phyloP scores from a whole-genome alignment of 2,113 vertebrate genomes.

The Rhinoderma darwinii region DNA sequence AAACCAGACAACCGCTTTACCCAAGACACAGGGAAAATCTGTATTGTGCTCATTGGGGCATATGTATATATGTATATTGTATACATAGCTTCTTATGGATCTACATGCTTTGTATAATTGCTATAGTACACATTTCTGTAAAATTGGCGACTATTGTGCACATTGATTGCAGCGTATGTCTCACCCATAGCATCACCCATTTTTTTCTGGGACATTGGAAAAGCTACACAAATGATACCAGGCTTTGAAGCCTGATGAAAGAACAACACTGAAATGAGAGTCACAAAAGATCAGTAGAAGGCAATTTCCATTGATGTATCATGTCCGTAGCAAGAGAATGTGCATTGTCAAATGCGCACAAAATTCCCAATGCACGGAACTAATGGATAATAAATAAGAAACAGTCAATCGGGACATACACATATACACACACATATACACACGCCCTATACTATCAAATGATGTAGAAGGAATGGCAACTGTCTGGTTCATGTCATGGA shows the following conservation, averaged over 20 bases:
- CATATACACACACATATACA: background rate
- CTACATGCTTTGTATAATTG: background rate
- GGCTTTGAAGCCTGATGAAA: constrained; percentile 13
- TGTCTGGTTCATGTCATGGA: too few relatives aligned
- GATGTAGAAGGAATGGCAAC: too few relatives aligned
- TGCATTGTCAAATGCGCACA: too few relatives aligned
- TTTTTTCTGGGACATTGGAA: background rate
- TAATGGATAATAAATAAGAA: background rate
- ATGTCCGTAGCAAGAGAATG: background rate
- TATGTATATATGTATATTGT: too few relatives aligned
- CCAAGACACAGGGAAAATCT: background rate
- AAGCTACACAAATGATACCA: background rate
- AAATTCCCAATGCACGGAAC: background rate
- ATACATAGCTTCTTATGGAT: too few relatives aligned
- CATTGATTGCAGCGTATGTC: background rate
- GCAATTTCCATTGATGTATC: background rate
- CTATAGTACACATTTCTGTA: background rate
- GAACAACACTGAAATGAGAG: background rate
- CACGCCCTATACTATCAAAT: background rate
- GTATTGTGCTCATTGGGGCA: too few relatives aligned
- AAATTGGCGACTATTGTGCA: background rate
- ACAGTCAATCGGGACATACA: background rate
- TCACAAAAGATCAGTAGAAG: constrained; percentile 14
- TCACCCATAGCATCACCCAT: background rate
- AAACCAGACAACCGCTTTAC: background rate